Conservation (phyloP, 1,140 invertebrate genomes). For the Ostrea denselamellosa region DNA sequence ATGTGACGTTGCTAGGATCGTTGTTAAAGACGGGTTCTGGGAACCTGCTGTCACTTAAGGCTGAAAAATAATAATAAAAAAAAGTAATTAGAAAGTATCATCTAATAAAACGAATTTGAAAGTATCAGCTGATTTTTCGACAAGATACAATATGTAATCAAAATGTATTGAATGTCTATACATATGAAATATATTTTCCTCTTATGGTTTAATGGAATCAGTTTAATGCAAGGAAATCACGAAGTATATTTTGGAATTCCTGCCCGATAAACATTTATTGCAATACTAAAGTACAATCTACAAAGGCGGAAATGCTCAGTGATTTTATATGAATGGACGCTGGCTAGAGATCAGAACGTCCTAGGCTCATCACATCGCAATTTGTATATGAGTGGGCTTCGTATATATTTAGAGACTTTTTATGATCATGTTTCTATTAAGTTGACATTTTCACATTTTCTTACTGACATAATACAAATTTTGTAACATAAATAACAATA, state of each 20-base stretch:
- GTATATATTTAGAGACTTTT: neutral
- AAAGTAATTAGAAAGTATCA: no score
- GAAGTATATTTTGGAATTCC: neutral
- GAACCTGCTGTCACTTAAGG: conserved; percentile 42
- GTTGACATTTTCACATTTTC: conserved; percentile 22
- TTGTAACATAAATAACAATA: no score
- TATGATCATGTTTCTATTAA: neutral
- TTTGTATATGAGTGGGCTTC: neutral
- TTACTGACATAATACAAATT: neutral
- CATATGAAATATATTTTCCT: no score
- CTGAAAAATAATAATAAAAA: conserved; percentile 32
- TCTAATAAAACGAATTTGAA: no score
- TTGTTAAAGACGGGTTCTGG: conserved; percentile 51
- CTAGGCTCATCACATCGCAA: neutral
- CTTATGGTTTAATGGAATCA: no score
- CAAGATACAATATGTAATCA: no score
- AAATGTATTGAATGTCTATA: no score
- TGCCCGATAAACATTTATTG: neutral
- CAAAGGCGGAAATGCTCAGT: neutral
- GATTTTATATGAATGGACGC: neutral
- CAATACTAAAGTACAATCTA: neutral
- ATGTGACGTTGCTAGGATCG: conserved; percentile 54
- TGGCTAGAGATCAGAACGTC: neutral
- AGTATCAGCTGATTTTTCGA: no score
- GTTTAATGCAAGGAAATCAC: neutral